These are phyloP conservation scores for Nyctalus aviator DNA, from an alignment of 2,797 vertebrate genomes.

Conservation along the genomic window DNA sequence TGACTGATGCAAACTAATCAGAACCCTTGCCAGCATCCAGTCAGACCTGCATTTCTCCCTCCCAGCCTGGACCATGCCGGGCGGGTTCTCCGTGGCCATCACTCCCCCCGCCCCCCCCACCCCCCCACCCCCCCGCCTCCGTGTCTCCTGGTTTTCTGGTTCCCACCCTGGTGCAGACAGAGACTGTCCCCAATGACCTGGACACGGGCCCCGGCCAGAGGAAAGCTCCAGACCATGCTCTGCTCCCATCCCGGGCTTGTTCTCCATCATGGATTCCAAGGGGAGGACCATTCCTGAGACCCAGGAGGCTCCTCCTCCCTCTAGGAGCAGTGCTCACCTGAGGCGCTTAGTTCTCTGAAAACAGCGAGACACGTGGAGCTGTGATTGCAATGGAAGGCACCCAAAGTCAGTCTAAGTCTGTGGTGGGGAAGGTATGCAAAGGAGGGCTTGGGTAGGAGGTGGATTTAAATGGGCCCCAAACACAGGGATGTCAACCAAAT, in stretches of 20 bases:
- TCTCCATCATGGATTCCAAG: not conserved
- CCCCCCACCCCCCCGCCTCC: not conserved
- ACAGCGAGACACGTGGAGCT: not conserved
- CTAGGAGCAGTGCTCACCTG: accelerated
- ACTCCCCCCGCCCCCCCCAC: no score
- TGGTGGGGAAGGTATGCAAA: no score
- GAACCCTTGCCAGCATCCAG: not conserved
- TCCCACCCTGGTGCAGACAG: not conserved
- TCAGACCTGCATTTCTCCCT: not conserved
- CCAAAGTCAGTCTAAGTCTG: not conserved
- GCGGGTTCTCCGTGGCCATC: accelerated
- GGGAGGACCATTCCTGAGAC: not conserved
- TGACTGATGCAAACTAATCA: not conserved
- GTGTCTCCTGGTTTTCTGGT: not conserved
- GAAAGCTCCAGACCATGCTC: not conserved
- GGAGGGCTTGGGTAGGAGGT: not conserved
- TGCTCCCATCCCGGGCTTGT: not conserved
- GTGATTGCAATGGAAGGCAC: not conserved
- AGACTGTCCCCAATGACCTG: not conserved
- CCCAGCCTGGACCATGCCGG: accelerated
- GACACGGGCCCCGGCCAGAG: accelerated
- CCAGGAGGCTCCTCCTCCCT: not conserved
- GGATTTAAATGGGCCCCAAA: not conserved
- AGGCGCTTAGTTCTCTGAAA: not conserved
- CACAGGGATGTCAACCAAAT: accelerated